A percentile compares a stretch with the other conserved stretches of the same genome.
These are phyloP conservation scores for Hydraecia micacea DNA, from an alignment of 2,888 invertebrate genomes.

Conservation along the genomic window DNA sequence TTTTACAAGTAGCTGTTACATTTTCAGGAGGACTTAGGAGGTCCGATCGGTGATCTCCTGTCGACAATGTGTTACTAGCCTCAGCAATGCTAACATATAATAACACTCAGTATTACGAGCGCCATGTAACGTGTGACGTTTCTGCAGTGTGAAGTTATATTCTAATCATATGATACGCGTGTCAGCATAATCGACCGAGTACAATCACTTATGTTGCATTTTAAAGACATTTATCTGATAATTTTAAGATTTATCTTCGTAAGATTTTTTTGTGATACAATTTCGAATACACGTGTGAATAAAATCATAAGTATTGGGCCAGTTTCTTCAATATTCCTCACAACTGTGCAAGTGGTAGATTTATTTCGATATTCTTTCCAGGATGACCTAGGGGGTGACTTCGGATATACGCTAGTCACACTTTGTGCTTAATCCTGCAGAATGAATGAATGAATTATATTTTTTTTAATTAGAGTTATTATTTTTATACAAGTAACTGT, in stretches of 20 bases:
- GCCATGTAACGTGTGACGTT: conserved; percentile 72
- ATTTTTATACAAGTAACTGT: conserved; percentile 76
- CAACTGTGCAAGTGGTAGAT: conserved; percentile 78
- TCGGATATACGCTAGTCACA: conserved; percentile 91
- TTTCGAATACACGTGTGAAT: conserved; percentile 76
- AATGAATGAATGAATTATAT: conserved; percentile 79
- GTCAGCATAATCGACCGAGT: conserved; percentile 67
- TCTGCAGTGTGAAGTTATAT: conserved; percentile 74
- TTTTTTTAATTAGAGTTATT: conserved; percentile 62
- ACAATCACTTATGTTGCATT: conserved; percentile 76
- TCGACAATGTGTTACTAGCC: conserved; percentile 91
- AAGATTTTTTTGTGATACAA: conserved; percentile 69
- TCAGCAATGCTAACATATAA: conserved; percentile 71
- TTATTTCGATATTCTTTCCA: conserved; percentile 88
- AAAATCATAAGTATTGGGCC: conserved; percentile 84
- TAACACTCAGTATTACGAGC: conserved; percentile 81
- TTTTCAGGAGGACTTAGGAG: conserved; percentile 92
- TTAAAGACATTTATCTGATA: conserved; percentile 77
- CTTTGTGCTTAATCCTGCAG: conserved; percentile 89
- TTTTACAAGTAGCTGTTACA: conserved; percentile 84
- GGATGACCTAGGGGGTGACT: conserved; percentile 93
- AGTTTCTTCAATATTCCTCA: conserved; percentile 77
- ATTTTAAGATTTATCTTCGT: conserved; percentile 71
- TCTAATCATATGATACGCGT: conserved; percentile 63
- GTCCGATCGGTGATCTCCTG: conserved; percentile 92